phyloP scores from a whole-genome alignment of 2,888 invertebrate genomes.

The Anoncus sp. region DNA sequence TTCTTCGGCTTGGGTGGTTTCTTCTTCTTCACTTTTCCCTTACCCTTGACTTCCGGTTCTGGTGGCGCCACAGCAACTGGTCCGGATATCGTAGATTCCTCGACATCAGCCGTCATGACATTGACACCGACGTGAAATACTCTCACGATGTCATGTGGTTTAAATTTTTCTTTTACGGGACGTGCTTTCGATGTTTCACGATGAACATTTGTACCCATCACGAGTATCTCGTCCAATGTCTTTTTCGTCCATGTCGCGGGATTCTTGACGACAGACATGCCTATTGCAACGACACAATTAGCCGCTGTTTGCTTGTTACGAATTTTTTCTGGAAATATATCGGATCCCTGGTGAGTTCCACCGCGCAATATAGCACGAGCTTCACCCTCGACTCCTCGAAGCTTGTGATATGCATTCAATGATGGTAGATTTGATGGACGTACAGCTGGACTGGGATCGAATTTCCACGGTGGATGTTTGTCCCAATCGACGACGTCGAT shows the following conservation, averaged over 20 bases:
- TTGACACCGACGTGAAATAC: constrained; percentile 78
- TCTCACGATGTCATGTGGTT: constrained; percentile 74
- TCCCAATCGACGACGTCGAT: constrained; percentile 76
- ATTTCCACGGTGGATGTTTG: constrained; percentile 74
- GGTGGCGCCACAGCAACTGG: constrained; percentile 73
- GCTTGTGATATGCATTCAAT: constrained; percentile 76
- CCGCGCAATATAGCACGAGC: constrained; percentile 77
- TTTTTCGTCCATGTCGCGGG: constrained; percentile 79
- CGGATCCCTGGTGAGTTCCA: constrained; percentile 73
- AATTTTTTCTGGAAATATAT: constrained; percentile 73
- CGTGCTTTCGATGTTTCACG: constrained; percentile 70
- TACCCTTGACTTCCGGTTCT: constrained; percentile 71
- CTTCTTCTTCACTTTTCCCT: constrained; percentile 64
- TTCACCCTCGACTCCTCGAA: constrained; percentile 68
- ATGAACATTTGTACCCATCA: constrained; percentile 73
- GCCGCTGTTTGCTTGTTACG: constrained; percentile 76
- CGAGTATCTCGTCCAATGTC: constrained; percentile 78
- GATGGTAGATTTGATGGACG: constrained; percentile 77
- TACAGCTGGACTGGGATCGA: constrained; percentile 76
- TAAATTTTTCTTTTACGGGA: constrained; percentile 64
- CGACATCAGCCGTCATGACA: constrained; percentile 76
- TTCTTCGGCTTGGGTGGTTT: constrained; percentile 61
- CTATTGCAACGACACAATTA: constrained; percentile 77
- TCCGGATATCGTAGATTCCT: constrained; percentile 71
- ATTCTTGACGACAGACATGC: constrained; percentile 77